Percentiles rank a stretch among this genome's conserved stretches.
Conservation (phyloP, 2,888 invertebrate species). For the Bedellia somnulentella region DNA sequence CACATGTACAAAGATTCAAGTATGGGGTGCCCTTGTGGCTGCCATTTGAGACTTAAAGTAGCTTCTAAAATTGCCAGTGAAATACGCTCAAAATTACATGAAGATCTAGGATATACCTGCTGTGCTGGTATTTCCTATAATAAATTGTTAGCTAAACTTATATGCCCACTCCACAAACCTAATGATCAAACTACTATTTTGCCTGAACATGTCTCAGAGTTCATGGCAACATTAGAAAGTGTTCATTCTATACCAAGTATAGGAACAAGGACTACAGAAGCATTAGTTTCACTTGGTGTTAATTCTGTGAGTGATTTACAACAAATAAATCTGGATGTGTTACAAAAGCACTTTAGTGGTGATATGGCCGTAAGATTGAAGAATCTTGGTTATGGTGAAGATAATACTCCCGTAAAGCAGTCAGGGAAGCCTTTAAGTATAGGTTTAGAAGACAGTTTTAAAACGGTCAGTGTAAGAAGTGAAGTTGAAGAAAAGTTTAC, state of each 20-base stretch:
- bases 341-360: conserved; percentile 66
- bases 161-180: conserved; percentile 73
- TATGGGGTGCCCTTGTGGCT: conserved; percentile 73
- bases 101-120: conserved; percentile 72
- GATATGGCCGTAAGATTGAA: conserved; percentile 71
- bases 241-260: conserved; percentile 74
- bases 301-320: conserved; percentile 69
- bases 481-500: conserved; percentile 75
- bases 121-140: conserved; percentile 85
- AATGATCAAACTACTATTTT: conserved; percentile 80
- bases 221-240: conserved; percentile 66
- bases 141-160: conserved; percentile 80
- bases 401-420: conserved; percentile 70
- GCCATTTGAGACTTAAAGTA: conserved; percentile 66
- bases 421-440: conserved; percentile 79
- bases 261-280: conserved; percentile 69
- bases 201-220: conserved; percentile 66
- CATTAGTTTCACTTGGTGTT: conserved; percentile 67
- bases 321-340: conserved; percentile 54
- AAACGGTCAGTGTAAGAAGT: conserved; percentile 69
- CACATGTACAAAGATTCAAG: conserved; percentile 59
- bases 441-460: conserved; percentile 79
- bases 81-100: conserved; percentile 69
- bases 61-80: conserved; percentile 77
- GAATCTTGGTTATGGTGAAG: conserved; percentile 74